phyloP scores from a whole-genome alignment of 2,888 invertebrate species.

The Resseliella maxima region DNA sequence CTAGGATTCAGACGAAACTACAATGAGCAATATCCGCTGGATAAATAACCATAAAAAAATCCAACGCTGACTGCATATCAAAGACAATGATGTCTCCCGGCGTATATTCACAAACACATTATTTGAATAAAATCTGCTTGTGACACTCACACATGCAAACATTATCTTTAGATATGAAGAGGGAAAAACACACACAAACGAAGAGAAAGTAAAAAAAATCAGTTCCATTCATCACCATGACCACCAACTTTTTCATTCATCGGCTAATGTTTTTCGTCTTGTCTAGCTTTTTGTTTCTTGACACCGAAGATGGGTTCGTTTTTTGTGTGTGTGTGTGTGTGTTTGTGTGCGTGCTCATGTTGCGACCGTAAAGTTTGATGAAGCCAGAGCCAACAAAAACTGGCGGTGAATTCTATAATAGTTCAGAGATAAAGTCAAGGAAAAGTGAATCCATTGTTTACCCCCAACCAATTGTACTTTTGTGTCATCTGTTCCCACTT shows the following conservation, averaged over 20 bases:
- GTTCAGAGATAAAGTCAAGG: not conserved
- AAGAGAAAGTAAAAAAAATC: not conserved
- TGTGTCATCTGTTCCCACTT: not conserved
- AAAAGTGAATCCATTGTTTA: not conserved
- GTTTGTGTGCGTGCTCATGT: not conserved
- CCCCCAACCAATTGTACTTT: not conserved
- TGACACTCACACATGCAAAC: conserved; percentile 6
- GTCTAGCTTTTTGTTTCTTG: conserved; percentile 38
- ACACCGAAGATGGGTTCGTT: not conserved
- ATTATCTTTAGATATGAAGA: not conserved
- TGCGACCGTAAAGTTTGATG: not conserved
- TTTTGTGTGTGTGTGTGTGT: not conserved
- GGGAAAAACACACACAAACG: not conserved
- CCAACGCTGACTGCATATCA: not conserved
- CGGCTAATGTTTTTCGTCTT: conserved; percentile 22
- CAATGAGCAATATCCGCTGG: not conserved
- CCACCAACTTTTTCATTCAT: conserved; percentile 10
- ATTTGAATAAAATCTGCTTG: conserved; percentile 1
- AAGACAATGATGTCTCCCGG: conserved; percentile 10
- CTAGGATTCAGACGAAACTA: not conserved
- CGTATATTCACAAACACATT: not conserved
- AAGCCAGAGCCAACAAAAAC: not conserved
- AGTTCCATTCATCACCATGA: not conserved
- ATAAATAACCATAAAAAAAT: not conserved
- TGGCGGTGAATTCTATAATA: not conserved